Percentiles rank a stretch among this genome's conserved stretches.
phyloP scores from a whole-genome alignment of 2,113 vertebrate species.

The Marmota flaviventris region DNA sequence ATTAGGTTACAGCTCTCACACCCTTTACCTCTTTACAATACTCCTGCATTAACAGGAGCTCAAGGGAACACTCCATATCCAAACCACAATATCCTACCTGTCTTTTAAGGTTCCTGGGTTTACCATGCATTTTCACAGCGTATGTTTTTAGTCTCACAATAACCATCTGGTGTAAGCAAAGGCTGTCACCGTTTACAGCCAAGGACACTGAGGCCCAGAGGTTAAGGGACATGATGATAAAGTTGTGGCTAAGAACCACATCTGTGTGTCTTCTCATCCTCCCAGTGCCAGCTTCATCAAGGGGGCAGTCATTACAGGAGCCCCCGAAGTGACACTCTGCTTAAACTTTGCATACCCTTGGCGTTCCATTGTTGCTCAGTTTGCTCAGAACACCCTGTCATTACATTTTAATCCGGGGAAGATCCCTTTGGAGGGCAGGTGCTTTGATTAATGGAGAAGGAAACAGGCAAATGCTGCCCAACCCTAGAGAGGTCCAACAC shows the following conservation, averaged over 20 bases:
- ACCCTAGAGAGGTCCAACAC: neutral
- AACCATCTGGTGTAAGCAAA: neutral
- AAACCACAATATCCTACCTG: neutral
- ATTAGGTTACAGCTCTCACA: too few species aligned
- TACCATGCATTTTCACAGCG: neutral
- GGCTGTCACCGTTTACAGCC: neutral
- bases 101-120: neutral
- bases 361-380: neutral
- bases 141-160: neutral
- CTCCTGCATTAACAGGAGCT: too few species aligned
- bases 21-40: too few species aligned
- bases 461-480: neutral
- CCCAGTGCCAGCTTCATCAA: neutral
- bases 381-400: slow-evolving; percentile 14
- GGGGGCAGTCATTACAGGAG: neutral
- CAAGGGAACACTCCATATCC: too few species aligned
- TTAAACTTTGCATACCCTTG: neutral
- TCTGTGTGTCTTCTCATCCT: neutral
- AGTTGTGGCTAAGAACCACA: neutral
- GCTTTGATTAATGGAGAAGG: slow-evolving; percentile 41
- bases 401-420: neutral
- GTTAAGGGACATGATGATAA: neutral
- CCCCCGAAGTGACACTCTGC: neutral
- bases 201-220: neutral
- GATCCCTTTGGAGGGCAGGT: neutral